These are phyloP conservation scores for Papilio gigon DNA, from an alignment of 2,888 invertebrate species.

Conservation along the genomic window DNA sequence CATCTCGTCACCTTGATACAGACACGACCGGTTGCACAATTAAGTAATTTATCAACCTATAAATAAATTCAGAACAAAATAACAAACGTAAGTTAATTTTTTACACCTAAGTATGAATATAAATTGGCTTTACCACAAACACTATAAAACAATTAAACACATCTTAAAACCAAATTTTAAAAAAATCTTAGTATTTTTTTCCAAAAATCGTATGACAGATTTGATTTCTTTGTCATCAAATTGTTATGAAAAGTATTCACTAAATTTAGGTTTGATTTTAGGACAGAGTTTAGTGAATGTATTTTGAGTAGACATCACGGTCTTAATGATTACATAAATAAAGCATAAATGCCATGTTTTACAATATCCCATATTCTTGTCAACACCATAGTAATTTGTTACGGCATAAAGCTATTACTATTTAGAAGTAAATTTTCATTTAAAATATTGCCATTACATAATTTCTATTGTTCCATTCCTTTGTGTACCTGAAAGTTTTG, in stretches of 20 bases:
- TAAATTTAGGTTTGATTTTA: no score
- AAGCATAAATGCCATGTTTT: background rate
- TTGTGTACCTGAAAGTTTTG: constrained; percentile 47
- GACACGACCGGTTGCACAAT: constrained; percentile 30
- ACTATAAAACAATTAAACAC: background rate
- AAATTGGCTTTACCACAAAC: background rate
- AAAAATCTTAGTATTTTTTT: background rate
- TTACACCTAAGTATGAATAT: background rate
- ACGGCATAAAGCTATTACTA: constrained; percentile 27
- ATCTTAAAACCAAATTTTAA: background rate
- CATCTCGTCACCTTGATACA: constrained; percentile 35
- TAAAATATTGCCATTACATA: constrained; percentile 44
- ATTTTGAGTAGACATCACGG: no score
- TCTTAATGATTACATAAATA: no score
- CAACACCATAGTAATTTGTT: constrained; percentile 23
- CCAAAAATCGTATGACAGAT: no score
- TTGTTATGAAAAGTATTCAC: no score
- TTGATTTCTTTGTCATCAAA: no score
- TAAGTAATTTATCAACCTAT: constrained; percentile 22
- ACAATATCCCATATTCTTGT: constrained; percentile 13
- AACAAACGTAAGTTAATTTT: background rate
- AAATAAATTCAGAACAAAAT: background rate
- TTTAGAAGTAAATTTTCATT: constrained; percentile 29
- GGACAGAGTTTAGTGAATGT: no score
- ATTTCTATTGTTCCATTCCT: constrained; percentile 47